These are phyloP conservation scores for Coremacera marginata DNA, from an alignment of 2,888 invertebrate genomes.

Conservation along the genomic window DNA sequence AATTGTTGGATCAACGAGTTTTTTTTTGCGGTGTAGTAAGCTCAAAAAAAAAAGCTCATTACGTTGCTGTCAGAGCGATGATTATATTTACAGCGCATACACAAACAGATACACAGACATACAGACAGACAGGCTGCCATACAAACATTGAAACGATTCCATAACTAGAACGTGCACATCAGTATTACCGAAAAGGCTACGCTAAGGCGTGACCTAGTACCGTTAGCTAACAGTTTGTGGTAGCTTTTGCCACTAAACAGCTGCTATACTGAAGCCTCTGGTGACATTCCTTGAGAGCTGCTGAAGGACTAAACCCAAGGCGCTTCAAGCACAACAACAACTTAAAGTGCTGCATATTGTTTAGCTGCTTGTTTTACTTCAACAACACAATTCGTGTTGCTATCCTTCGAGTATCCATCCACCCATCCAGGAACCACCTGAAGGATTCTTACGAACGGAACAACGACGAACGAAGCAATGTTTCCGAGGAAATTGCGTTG, in stretches of 20 bases:
- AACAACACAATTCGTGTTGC: background rate
- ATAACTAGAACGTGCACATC: no score
- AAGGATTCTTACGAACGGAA: constrained; percentile 18
- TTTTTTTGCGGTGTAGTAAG: no score
- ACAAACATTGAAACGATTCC: no score
- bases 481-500: constrained; percentile 29
- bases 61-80: background rate
- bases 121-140: background rate
- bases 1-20: no score
- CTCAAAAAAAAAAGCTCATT: background rate
- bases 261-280: no score
- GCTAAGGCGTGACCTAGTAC: no score
- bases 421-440: constrained; percentile 35
- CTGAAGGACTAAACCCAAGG: background rate
- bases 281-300: no score
- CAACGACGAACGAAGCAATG: background rate
- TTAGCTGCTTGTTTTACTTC: background rate
- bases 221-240: no score
- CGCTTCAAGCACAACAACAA: background rate
- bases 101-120: background rate
- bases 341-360: background rate
- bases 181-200: no score
- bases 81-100: constrained; percentile 10
- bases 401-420: constrained; percentile 41
- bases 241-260: no score